phyloP scores from a whole-genome alignment of 1,140 invertebrate genomes.

The Drosophila tani region DNA sequence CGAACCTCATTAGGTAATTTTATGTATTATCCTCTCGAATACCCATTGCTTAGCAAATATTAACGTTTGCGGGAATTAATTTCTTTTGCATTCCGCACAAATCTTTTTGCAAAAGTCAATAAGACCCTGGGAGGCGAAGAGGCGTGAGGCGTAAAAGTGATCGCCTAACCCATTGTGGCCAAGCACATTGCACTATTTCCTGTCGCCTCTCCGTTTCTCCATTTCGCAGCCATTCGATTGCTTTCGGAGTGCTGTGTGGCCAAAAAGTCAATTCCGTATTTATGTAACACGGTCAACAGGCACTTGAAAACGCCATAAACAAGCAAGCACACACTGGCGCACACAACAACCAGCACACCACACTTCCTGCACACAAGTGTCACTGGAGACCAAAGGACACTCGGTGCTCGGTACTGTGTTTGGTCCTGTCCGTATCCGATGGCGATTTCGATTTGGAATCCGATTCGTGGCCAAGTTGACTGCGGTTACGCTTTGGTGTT shows the following conservation, averaged over 20 bases:
- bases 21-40: no score
- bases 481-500: slow-evolving; percentile 65
- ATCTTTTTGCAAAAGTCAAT: not conserved
- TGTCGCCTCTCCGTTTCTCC: slow-evolving; percentile 8
- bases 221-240: slow-evolving; percentile 60
- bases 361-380: slow-evolving; percentile 56
- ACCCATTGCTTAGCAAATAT: not conserved
- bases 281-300: slow-evolving; percentile 76
- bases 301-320: slow-evolving; percentile 74
- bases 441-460: slow-evolving; percentile 10
- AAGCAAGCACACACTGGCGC: slow-evolving; percentile 48
- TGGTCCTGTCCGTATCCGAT: slow-evolving; percentile 20
- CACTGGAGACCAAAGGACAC: slow-evolving; percentile 35
- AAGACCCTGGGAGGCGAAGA: not conserved
- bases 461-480: slow-evolving; percentile 62
- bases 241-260: slow-evolving; percentile 47
- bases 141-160: not conserved
- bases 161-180: slow-evolving; percentile 17
- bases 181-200: slow-evolving; percentile 11
- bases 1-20: no score
- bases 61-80: not conserved
- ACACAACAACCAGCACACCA: slow-evolving; percentile 6
- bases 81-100: not conserved
- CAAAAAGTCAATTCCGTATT: slow-evolving; percentile 79
- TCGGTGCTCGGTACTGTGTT: slow-evolving; percentile 11